Percentiles rank a stretch among this genome's conserved stretches.
These are phyloP conservation scores for Schizaphis graminum DNA, from an alignment of 2,888 invertebrate species.

Conservation along the genomic window DNA sequence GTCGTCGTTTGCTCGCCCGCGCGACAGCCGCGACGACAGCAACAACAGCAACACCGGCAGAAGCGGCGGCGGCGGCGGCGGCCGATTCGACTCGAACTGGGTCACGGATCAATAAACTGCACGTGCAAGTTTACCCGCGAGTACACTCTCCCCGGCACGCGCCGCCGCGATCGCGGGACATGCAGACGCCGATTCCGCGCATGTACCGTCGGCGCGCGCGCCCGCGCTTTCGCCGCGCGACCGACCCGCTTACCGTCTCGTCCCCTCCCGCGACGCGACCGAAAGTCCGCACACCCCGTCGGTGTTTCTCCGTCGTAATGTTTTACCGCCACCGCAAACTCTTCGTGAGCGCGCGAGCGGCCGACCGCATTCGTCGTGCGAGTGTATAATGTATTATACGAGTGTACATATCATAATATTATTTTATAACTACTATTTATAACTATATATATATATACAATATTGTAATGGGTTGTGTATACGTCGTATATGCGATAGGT, in stretches of 20 bases:
- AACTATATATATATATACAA: no score
- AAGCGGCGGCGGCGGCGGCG: neutral
- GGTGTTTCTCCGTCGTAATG: no score
- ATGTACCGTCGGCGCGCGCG: neutral
- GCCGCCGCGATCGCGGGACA: neutral
- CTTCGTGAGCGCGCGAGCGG: neutral
- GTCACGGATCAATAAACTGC: conserved; percentile 65
- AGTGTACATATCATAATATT: no score
- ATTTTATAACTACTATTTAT: no score
- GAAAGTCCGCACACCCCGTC: neutral
- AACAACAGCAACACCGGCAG: neutral
- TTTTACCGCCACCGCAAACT: neutral
- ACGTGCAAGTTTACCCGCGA: conserved; percentile 54
- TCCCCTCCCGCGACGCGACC: neutral
- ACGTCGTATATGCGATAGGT: no score
- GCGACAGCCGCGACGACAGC: neutral
- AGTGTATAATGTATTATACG: no score
- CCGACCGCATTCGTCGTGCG: neutral
- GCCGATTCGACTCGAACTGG: conserved; percentile 43
- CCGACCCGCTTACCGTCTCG: neutral
- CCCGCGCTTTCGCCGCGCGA: neutral
- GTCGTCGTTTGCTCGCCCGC: neutral
- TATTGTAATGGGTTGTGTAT: no score
- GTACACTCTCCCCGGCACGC: neutral
- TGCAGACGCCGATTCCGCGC: conserved; percentile 29